Evolutionary conservation across 2,113 vertebrate species (phyloP), one percentile per base, ranked within the genome.

Genomic region (Polyodon spathula): DNA sequence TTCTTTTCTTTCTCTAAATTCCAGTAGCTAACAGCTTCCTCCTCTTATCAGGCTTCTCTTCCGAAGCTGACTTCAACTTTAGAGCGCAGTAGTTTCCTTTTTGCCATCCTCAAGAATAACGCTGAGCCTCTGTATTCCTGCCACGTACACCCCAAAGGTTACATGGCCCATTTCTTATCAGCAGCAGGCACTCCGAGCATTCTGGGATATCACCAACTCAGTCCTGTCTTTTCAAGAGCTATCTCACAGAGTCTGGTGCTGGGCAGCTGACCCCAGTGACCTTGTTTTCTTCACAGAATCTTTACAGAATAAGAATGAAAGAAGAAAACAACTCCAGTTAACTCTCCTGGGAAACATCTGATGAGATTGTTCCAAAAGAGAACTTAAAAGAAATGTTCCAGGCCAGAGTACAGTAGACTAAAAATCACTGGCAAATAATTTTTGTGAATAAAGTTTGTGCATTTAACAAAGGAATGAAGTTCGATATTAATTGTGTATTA

Each of bases 151-250:
- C 63, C 65, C 62, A 61, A 79, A 76, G 88, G 80, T 82, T 82
- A 76, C 81, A 81, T 71, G 83, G 86, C 87, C 84, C 66, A 84
- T 77, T 80, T 76, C 84, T 92, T 92, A 93, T 93, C 90, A 82
- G 86, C 80, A 60, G 79, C 15, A 73, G 60, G 77, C 88, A 84
- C 83, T 84, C 14, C 14, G 44, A 46, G 14, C 44, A 72, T 88
- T 77, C 72, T 89, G 86, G 89, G 86, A 85, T 81, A 81, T 83
- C 78, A 82, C 78, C 1, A 61, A 76, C 58, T 73, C 77, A 72
- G 70, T 67, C 59, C 51, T 77, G 65, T 77, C 83, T 76, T 73
- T 83, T 83, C 73, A 66, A 66, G 72, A 72, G 77, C 85, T 75
- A 67, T 65, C 81, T 75, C 78, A 66, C 72, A 59, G 69, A 71